Evolutionary conservation across 2,797 vertebrate species (phyloP).

Genomic region (Pitangus sulphuratus): DNA sequence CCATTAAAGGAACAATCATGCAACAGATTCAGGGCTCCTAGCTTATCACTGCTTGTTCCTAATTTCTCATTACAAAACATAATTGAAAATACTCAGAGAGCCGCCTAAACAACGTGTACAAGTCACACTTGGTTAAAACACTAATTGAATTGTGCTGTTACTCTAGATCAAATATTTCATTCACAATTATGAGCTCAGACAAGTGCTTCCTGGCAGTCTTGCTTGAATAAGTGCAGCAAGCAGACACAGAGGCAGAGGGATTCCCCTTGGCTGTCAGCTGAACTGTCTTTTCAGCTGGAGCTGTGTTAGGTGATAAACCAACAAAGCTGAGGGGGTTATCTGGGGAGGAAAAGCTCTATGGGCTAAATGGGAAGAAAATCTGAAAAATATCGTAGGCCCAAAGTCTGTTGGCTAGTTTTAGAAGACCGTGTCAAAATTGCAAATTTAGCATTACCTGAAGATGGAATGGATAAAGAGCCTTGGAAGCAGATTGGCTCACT

Average conservation of each 20-base stretch:
- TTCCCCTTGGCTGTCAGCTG: neutral
- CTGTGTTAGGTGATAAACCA: neutral
- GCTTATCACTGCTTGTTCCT: neutral
- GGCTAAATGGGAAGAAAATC: neutral
- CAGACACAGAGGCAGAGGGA: neutral
- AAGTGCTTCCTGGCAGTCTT: neutral
- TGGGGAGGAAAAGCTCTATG: neutral
- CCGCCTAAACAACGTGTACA: neutral
- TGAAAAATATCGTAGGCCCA: neutral
- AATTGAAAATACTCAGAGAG: neutral
- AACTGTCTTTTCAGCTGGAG: neutral
- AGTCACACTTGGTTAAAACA: neutral
- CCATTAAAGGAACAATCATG: neutral
- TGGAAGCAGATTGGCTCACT: neutral
- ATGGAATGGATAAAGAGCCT: neutral
- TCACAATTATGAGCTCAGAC: neutral
- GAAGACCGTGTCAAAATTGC: neutral
- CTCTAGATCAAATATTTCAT: neutral
- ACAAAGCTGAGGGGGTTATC: neutral
- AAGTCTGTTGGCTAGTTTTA: neutral
- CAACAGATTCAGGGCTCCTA: neutral
- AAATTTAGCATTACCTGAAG: neutral
- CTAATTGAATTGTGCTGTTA: neutral
- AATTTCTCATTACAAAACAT: neutral
- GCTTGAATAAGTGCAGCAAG: neutral